Conservation (phyloP, 2,797 vertebrate species). For the Synaphobranchus kaupii region DNA sequence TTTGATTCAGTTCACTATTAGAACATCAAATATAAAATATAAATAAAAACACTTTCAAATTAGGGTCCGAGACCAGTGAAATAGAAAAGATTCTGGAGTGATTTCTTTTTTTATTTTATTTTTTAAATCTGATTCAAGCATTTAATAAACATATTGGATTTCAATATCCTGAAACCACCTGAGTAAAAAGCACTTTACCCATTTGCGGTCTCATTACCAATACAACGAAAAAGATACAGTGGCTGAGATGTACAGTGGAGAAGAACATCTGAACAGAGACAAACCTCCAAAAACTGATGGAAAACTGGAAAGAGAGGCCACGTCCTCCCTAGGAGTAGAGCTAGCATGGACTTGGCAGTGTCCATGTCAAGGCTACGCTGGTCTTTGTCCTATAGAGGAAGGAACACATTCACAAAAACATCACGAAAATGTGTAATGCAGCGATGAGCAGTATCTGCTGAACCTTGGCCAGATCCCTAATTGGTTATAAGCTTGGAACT, state of each 20-base stretch:
- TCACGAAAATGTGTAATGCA: background rate
- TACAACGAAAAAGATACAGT: background rate
- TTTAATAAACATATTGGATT: too few species aligned
- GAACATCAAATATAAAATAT: too few species aligned
- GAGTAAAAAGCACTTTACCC: background rate
- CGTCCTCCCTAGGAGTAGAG: constrained; percentile 87
- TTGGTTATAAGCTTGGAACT: background rate
- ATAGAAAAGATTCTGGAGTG: too few species aligned
- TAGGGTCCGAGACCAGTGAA: too few species aligned
- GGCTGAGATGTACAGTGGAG: background rate
- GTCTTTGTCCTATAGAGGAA: constrained; percentile 83
- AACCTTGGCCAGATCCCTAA: background rate
- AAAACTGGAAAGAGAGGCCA: constrained; percentile 95
- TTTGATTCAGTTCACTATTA: too few species aligned
- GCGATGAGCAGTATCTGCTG: background rate
- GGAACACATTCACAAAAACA: constrained; percentile 33
- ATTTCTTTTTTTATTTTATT: too few species aligned
- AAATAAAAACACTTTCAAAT: too few species aligned
- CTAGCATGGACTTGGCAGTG: constrained; percentile 93
- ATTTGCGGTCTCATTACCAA: background rate
- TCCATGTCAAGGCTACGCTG: constrained; percentile 96
- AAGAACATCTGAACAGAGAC: constrained; percentile 6
- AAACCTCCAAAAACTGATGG: constrained; percentile 93
- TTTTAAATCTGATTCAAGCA: too few species aligned
- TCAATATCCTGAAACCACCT: too few species aligned